A percentile compares a stretch with the other conserved stretches of the same genome.
Conservation (phyloP, 2,888 invertebrate genomes). For the Lasioglossum pauxillum region DNA sequence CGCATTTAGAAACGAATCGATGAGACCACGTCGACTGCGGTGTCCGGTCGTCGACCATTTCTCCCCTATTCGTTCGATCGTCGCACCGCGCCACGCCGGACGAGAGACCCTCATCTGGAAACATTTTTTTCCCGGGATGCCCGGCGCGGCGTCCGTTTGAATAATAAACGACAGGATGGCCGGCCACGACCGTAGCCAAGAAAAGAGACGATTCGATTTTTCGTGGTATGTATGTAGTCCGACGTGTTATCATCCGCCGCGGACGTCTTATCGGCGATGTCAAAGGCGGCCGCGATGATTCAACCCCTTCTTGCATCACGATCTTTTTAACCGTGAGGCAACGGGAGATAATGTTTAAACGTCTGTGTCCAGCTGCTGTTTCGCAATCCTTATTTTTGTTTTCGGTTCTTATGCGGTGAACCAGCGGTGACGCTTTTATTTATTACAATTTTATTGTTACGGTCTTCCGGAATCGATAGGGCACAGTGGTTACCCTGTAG, state of each 20-base stretch:
- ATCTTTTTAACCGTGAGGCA: not conserved
- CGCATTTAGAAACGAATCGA: slow-evolving; percentile 66
- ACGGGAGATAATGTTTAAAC: not conserved
- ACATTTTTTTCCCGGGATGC: not conserved
- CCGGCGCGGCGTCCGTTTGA: slow-evolving; percentile 13
- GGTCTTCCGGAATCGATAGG: not conserved
- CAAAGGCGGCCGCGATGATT: not conserved
- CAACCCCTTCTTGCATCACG: not conserved
- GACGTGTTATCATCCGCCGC: not conserved
- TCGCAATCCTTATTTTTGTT: not conserved
- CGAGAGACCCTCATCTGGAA: slow-evolving; percentile 11
- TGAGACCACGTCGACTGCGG: slow-evolving; percentile 22
- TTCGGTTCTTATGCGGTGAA: not conserved
- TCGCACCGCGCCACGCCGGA: not conserved
- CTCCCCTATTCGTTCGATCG: slow-evolving; percentile 42
- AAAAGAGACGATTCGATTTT: slow-evolving; percentile 2
- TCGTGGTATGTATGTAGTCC: not conserved
- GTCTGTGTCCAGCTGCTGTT: not conserved
- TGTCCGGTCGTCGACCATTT: slow-evolving; percentile 58
- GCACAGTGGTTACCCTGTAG: not conserved
- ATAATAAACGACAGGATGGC: not conserved
- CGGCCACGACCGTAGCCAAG: slow-evolving; percentile 2
- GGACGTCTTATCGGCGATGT: not conserved
- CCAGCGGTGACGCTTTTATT: not conserved
- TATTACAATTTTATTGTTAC: not conserved